Conservation (phyloP, 1,140 invertebrate genomes). For the Carcinoscorpius rotundicauda region DNA sequence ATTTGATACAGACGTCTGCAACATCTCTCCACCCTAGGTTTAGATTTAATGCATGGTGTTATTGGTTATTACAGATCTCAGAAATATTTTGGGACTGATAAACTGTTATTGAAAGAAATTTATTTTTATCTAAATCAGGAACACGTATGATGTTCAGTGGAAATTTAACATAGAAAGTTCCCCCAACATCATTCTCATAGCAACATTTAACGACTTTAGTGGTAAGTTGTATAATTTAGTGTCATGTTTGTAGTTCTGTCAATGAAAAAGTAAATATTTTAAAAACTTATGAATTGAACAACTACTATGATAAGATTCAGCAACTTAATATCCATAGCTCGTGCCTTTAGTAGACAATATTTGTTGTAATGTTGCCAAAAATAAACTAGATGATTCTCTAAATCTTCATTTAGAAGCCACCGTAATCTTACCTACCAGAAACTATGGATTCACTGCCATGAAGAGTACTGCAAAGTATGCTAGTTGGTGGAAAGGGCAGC, state of each 20-base stretch:
- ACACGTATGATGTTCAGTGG: background rate
- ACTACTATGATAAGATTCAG: too few species aligned
- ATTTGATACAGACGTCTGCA: too few species aligned
- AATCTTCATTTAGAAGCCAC: slow-evolving; percentile 1
- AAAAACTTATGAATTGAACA: background rate
- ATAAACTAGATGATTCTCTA: background rate
- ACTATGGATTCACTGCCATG: slow-evolving; percentile 1
- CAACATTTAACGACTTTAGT: background rate
- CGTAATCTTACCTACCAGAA: background rate
- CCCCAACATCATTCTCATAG: background rate
- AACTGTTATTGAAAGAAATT: too few species aligned
- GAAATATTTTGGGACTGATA: too few species aligned
- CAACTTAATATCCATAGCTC: too few species aligned
- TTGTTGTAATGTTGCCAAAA: too few species aligned
- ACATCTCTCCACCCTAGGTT: too few species aligned
- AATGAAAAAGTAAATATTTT: background rate
- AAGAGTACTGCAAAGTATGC: background rate
- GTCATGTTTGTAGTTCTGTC: background rate
- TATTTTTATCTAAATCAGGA: background rate
- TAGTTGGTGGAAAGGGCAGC: background rate
- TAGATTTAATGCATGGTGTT: too few species aligned
- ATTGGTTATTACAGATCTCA: too few species aligned
- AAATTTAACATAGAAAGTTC: background rate
- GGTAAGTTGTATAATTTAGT: background rate
- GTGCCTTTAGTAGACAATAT: too few species aligned